Evolutionary conservation across 2,113 vertebrate species (phyloP).

Genomic region (Spheniscus mendiculus): DNA sequence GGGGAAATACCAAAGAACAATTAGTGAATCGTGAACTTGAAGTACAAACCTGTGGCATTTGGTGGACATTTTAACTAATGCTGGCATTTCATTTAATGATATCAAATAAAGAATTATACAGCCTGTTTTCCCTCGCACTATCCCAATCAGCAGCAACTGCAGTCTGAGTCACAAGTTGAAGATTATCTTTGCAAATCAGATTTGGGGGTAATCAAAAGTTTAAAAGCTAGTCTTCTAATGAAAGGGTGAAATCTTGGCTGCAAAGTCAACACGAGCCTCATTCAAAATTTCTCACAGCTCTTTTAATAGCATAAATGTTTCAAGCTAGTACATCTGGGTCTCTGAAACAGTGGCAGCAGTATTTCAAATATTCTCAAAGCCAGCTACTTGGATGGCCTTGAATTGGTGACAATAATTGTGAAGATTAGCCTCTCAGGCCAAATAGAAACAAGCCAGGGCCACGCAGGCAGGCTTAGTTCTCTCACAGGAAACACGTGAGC

Average conservation of each 20-base stretch:
- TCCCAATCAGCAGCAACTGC: neutral
- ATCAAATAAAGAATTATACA: neutral
- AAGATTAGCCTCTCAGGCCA: slow-evolving; percentile 27
- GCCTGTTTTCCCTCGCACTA: neutral
- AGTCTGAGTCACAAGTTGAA: neutral
- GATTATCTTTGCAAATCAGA: slow-evolving; percentile 20
- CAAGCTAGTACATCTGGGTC: slow-evolving; percentile 42
- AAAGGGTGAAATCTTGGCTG: slow-evolving; percentile 41
- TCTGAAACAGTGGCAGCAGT: slow-evolving; percentile 46
- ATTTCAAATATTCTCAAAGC: slow-evolving; percentile 52
- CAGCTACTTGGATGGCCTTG: slow-evolving; percentile 47
- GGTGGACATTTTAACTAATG: neutral
- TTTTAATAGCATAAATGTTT: slow-evolving; percentile 46
- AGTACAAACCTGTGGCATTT: neutral
- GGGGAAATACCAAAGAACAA: slow-evolving; percentile 18
- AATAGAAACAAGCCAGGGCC: slow-evolving; percentile 7
- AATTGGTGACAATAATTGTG: slow-evolving; percentile 32
- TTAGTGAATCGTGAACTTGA: neutral
- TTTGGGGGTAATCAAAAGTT: slow-evolving; percentile 33
- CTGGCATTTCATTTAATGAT: slow-evolving; percentile 19
- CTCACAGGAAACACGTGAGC: neutral
- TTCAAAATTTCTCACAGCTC: slow-evolving; percentile 47
- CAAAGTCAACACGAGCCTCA: neutral
- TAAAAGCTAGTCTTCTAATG: neutral
- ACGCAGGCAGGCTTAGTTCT: neutral